phyloP scores from a whole-genome alignment of 2,888 invertebrate species.

The Drosophila parthenogenetica region DNA sequence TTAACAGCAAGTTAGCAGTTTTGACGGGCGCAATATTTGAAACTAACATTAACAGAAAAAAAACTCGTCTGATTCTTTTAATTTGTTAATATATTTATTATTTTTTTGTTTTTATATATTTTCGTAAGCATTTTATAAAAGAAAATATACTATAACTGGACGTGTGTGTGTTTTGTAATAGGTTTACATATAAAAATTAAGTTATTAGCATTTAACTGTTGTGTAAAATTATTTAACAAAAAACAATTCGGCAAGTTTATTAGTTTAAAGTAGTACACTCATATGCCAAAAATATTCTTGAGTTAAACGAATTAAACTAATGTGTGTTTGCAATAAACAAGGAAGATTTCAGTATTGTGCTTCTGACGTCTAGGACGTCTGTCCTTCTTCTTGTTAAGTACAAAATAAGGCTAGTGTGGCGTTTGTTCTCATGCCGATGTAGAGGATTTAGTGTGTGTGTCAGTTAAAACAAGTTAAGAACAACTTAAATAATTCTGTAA shows the following conservation, averaged over 20 bases:
- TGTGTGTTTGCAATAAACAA: conserved; percentile 45
- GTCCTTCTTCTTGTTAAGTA: conserved; percentile 64
- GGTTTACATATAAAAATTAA: conserved; percentile 44
- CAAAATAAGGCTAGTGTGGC: conserved; percentile 69
- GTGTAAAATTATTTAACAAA: conserved; percentile 72
- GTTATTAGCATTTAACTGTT: conserved; percentile 41
- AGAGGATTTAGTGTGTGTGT: not conserved
- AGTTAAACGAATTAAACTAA: conserved; percentile 51
- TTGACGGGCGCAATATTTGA: conserved; percentile 1
- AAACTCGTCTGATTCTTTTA: no score
- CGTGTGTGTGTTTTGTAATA: conserved; percentile 44
- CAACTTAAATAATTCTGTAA: conserved; percentile 30
- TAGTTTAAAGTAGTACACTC: conserved; percentile 3
- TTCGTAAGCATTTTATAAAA: conserved; percentile 61
- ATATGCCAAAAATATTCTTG: conserved; percentile 39
- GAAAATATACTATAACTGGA: conserved; percentile 66
- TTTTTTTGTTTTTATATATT: conserved; percentile 58
- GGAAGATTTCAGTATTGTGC: conserved; percentile 68
- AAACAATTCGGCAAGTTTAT: conserved; percentile 44
- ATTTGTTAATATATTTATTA: conserved; percentile 61
- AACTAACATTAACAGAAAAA: not conserved
- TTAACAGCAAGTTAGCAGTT: conserved; percentile 1
- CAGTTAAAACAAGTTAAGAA: conserved; percentile 3
- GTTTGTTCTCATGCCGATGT: conserved; percentile 16
- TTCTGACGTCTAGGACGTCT: conserved; percentile 60